A percentile compares a stretch with the other conserved stretches of the same genome.
Conservation (phyloP, 2,797 vertebrate genomes). For the Merluccius polli region DNA sequence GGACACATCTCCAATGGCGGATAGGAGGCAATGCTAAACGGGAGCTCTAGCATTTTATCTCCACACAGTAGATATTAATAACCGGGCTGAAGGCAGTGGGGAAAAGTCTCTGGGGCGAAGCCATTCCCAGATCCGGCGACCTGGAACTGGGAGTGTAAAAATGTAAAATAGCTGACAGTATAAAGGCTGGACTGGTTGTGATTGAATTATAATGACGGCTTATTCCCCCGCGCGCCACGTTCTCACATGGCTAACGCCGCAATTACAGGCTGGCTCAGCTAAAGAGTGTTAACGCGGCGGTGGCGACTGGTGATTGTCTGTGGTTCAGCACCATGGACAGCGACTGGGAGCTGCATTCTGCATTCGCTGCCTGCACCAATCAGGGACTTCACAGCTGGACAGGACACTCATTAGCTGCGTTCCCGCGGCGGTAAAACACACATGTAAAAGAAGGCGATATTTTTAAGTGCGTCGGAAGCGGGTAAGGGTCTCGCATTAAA, state of each 20-base stretch:
- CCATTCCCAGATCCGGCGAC: not conserved
- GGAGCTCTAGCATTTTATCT: not conserved
- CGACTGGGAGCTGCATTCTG: too few relatives aligned
- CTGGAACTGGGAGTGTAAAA: not conserved
- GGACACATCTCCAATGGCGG: not conserved
- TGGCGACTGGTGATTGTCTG: not conserved
- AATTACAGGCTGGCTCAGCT: not conserved
- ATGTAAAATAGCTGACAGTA: not conserved
- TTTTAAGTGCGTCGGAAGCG: not conserved
- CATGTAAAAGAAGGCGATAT: not conserved
- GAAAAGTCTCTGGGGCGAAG: constrained; percentile 1
- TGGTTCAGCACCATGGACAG: not conserved
- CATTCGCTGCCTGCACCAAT: too few relatives aligned
- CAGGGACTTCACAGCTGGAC: not conserved
- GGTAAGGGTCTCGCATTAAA: not conserved
- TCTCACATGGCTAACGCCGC: not conserved
- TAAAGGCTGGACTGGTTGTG: constrained; percentile 1
- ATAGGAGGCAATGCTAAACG: not conserved
- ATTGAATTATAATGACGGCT: not conserved
- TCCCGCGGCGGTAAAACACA: not conserved
- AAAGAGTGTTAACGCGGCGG: not conserved
- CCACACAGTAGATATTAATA: not conserved
- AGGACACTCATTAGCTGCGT: not conserved
- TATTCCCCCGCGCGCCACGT: not conserved
- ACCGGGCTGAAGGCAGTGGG: not conserved